Evolutionary conservation across 2,113 vertebrate genomes (phyloP).

Genomic region (Helogale parvula): DNA sequence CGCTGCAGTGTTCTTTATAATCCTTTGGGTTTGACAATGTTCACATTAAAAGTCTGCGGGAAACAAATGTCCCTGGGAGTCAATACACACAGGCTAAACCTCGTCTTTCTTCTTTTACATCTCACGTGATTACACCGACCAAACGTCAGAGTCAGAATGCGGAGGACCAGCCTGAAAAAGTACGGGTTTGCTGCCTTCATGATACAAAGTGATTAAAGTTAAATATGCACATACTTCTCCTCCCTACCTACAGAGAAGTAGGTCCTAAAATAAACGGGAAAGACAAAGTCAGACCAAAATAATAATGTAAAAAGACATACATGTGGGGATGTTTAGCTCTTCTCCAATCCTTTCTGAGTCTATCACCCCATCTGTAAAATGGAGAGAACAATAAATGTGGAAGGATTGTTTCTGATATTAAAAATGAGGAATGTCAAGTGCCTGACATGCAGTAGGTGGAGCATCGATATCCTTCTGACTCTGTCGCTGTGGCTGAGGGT

Average conservation of each 20-base stretch:
- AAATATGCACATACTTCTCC: neutral
- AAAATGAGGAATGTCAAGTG: neutral
- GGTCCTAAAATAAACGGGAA: neutral
- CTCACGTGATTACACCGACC: neutral
- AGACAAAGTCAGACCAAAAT: neutral
- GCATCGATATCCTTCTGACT: neutral
- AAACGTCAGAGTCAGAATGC: neutral
- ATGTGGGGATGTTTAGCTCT: neutral
- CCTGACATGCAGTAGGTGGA: neutral
- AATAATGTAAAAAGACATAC: neutral
- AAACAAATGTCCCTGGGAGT: neutral
- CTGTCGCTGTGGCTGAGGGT: neutral
- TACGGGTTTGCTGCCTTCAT: neutral
- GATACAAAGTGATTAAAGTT: neutral
- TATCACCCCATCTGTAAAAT: slow-evolving; percentile 10
- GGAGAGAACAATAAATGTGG: neutral
- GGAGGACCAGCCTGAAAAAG: neutral
- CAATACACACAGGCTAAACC: neutral
- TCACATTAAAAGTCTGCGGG: neutral
- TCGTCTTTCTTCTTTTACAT: neutral
- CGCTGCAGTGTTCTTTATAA: neutral
- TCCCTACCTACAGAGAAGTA: neutral
- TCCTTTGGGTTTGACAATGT: neutral
- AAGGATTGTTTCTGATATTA: neutral
- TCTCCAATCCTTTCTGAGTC: neutral